A percentile compares a stretch with the other conserved stretches of the same genome.
Conservation (phyloP, 2,797 vertebrate species). For the Pipistrellus kuhlii region DNA sequence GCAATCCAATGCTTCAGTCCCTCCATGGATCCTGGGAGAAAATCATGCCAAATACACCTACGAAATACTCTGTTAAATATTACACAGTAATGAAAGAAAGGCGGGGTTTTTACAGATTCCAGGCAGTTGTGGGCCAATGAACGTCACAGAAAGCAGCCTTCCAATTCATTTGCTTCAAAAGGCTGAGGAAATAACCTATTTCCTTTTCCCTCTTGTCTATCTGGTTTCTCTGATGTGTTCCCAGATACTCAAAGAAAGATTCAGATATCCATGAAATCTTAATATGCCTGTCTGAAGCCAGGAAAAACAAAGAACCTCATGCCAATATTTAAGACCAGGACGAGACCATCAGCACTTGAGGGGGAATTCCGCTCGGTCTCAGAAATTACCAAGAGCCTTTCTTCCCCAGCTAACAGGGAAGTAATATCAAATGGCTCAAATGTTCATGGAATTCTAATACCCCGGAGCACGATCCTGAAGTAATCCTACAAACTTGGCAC, state of each 20-base stretch:
- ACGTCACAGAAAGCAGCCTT: constrained; percentile 60
- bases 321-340: constrained; percentile 66
- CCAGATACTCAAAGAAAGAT: constrained; percentile 77
- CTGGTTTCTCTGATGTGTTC: constrained; percentile 79
- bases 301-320: constrained; percentile 74
- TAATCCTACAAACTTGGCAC: constrained; percentile 49
- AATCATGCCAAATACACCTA: constrained; percentile 7
- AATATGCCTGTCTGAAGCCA: constrained; percentile 69
- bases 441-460: constrained; percentile 58
- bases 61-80: constrained; percentile 50
- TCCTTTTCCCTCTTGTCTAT: constrained; percentile 75
- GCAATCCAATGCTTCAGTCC: neutral
- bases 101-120: constrained; percentile 10
- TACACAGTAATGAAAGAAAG: constrained; percentile 51
- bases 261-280: constrained; percentile 75
- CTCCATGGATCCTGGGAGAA: constrained; percentile 4
- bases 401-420: constrained; percentile 54
- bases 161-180: constrained; percentile 61
- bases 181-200: constrained; percentile 75
- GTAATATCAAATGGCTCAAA: constrained; percentile 48
- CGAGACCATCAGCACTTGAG: constrained; percentile 59
- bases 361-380: constrained; percentile 53
- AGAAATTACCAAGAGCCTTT: constrained; percentile 52
- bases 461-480: constrained; percentile 44
- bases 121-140: constrained; percentile 41